These are phyloP conservation scores for Borostomias antarcticus DNA, from an alignment of 2,797 vertebrate species.

Conservation along the genomic window DNA sequence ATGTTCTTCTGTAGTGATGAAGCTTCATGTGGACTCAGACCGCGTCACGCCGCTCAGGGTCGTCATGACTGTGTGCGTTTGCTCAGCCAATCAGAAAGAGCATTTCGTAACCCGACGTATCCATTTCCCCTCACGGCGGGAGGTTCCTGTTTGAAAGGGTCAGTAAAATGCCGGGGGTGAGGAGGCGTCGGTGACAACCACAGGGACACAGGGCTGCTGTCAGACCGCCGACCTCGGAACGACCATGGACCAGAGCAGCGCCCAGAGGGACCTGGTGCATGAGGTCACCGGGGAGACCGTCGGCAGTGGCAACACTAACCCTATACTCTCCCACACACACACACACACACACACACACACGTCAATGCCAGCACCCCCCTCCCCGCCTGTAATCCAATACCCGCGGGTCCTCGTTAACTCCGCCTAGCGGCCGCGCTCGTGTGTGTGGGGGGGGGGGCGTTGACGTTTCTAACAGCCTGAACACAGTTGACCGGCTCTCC, in stretches of 20 bases:
- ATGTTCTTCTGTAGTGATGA: too few relatives aligned
- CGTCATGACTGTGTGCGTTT: too few relatives aligned
- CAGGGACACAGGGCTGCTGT: background rate
- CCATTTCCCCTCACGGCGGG: background rate
- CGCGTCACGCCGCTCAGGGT: too few relatives aligned
- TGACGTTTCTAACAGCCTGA: conserved; percentile 11
- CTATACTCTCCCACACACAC: too few relatives aligned
- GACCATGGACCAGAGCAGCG: background rate
- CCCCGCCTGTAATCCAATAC: conserved; percentile 5
- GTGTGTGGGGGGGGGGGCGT: background rate
- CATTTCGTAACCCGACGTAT: background rate
- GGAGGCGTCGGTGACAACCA: background rate
- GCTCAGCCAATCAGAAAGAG: background rate
- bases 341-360: background rate
- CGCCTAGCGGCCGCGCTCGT: too few relatives aligned
- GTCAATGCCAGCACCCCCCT: conserved; percentile 16
- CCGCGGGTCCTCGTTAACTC: too few relatives aligned
- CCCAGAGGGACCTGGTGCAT: background rate
- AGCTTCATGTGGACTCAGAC: too few relatives aligned
- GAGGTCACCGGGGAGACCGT: conserved; percentile 25
- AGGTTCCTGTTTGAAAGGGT: background rate
- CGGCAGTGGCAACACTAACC: background rate
- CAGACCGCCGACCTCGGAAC: background rate
- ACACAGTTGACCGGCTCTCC: conserved; percentile 5
- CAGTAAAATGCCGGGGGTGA: background rate